Percentiles rank a stretch among this genome's conserved stretches.
Evolutionary conservation across 2,113 vertebrate species (phyloP).

Genomic region (Pogona vitticeps): DNA sequence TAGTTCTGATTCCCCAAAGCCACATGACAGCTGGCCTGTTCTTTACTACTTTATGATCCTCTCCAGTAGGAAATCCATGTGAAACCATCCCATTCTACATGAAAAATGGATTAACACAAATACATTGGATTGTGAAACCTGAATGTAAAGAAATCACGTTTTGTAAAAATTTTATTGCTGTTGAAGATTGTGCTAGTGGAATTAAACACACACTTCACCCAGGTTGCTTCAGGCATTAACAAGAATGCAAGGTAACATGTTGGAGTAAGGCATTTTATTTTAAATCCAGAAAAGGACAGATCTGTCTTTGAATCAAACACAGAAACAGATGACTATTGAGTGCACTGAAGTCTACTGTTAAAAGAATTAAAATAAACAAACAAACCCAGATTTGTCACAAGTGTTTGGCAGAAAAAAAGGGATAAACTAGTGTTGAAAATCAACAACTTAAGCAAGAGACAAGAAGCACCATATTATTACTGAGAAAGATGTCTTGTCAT

Average conservation of each 20-base stretch:
- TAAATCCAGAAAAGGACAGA: constrained; percentile 59
- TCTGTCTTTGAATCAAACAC: constrained; percentile 49
- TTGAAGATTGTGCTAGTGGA: not conserved
- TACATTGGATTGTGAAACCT: not conserved
- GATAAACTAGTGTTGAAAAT: constrained; percentile 35
- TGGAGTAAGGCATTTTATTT: constrained; percentile 63
- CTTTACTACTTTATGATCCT: too few relatives aligned
- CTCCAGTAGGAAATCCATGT: not conserved
- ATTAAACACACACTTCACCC: not conserved
- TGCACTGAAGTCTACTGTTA: constrained; percentile 43
- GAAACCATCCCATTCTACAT: too few relatives aligned
- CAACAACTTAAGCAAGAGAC: constrained; percentile 25
- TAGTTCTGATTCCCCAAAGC: not conserved
- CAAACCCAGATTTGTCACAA: constrained; percentile 34
- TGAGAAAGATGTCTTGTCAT: constrained; percentile 38
- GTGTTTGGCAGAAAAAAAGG: constrained; percentile 45
- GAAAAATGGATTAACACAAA: not conserved
- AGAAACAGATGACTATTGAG: constrained; percentile 55
- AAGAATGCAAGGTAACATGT: constrained; percentile 27
- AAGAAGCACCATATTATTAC: constrained; percentile 53
- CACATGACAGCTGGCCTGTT: not conserved
- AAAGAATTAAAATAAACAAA: constrained; percentile 54
- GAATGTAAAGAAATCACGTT: not conserved
- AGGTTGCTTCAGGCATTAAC: not conserved
- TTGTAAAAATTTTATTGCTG: not conserved